These are phyloP conservation scores for Synanthedon andrenaeformis DNA, from an alignment of 2,888 invertebrate species.

Conservation along the genomic window DNA sequence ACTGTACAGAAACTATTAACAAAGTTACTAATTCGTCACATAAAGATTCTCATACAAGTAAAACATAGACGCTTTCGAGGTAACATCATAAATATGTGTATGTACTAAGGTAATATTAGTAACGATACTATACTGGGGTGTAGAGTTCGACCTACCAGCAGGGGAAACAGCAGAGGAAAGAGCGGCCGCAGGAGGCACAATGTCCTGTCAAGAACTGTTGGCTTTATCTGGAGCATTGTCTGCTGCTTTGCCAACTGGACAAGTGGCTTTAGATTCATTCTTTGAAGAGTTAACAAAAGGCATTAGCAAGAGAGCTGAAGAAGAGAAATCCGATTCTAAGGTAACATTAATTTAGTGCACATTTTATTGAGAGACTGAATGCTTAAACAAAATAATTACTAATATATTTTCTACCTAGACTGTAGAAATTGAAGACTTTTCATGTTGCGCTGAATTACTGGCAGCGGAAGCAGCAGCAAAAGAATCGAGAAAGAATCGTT, in stretches of 20 bases:
- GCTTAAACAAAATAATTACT: too few species aligned
- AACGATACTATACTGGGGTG: slow-evolving; percentile 17
- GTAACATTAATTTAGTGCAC: slow-evolving; percentile 15
- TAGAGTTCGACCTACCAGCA: slow-evolving; percentile 67
- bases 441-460: slow-evolving; percentile 78
- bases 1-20: background rate
- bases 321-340: slow-evolving; percentile 52
- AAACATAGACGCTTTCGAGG: slow-evolving; percentile 7
- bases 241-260: slow-evolving; percentile 90
- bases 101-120: background rate
- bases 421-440: slow-evolving; percentile 77
- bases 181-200: slow-evolving; percentile 68
- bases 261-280: slow-evolving; percentile 84
- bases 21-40: background rate
- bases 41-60: background rate
- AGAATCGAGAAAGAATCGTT: slow-evolving; percentile 41
- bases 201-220: slow-evolving; percentile 90
- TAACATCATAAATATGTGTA: background rate
- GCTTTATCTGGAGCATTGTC: slow-evolving; percentile 93
- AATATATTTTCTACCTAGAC: slow-evolving; percentile 19
- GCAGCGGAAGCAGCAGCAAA: slow-evolving; percentile 65
- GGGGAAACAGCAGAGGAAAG: slow-evolving; percentile 54
- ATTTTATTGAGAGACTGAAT: slow-evolving; percentile 1
- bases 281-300: slow-evolving; percentile 84
- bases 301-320: slow-evolving; percentile 64